Base-by-base conservation (phyloP, 2,797 vertebrate genomes). In the Danio tinwini region DNA sequence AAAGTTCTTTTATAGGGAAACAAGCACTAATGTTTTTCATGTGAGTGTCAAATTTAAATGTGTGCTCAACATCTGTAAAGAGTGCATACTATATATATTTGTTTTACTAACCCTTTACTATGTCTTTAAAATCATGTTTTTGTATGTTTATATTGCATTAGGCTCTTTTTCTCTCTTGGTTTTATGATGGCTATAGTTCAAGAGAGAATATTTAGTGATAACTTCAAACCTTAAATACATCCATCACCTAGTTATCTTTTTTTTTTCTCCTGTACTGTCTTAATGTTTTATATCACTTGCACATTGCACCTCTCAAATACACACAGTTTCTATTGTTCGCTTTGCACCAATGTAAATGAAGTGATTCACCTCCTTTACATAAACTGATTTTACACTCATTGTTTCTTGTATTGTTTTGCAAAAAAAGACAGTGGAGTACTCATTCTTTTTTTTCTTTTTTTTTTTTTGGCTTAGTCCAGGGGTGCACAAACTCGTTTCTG, bases 11-110 rank as follows among this genome's bases (percentile, higher is more conserved):
- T 53, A 10, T 59, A 16, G 70, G 52, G 52, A 44, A 47, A 65
- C 0, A 3, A 49, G 63, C 64, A 68, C 53, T 71, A 19, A 11
- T 14, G 16, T 68, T 39, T 70, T 52, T 78, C 21, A 44, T 78
- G 76, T 70, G 6, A 61, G 69, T 69, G 37, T 78, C 55, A 78
- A n/a, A 17, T 52, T 69, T 70, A 70, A 70, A 62, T 70, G 17
- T 70, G 7, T 68, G 16, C 37, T 5, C 12, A 0, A 21, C 40
- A 4, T 61, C 70, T 6, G 14, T 21, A 13, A 13, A 71, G 9
- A 5, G 19, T 16, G 67, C 44, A 61, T 37, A 21, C 8, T 17
- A 12, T 17, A 7, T 59, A 16, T 10, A 52, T 13, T 29, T 29
- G 29, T 47, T 59, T 14, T 52, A n/a, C 42, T 17, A n/a, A 47